Base-by-base conservation (phyloP, 2,888 invertebrate genomes). In the Cotesia congregata region DNA sequence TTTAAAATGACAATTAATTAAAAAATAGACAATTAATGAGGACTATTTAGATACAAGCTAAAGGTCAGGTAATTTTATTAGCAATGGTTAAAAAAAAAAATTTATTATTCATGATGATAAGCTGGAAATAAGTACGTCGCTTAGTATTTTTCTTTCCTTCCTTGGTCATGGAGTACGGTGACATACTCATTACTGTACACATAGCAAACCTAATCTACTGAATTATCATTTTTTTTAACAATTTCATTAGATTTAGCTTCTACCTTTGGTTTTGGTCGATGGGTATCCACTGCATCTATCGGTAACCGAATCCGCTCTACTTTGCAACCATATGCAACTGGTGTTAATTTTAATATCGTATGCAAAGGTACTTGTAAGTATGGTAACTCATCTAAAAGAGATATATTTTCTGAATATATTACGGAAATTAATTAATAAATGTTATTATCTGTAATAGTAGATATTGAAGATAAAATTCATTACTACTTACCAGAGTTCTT, bases 311-410 rank as follows among this genome's bases (percentile, higher is more conserved):
- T 96, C 90, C 97, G 94, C 88, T 99, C 98, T 88, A 98, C 95
- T 85, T 97, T 95, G 90, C 99, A 99, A 62, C 99, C 99, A 90
- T 99, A 99, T 59, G 99, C 99, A 50, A 98, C 96, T 2, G 99
- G 99, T 20, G 98, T 99, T 87, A 99, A 91, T 90, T 98, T 98
- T 88, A 99, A 97, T 83, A 99, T 95, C 72, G 98, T 96, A 91
- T 99, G 99, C 77, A 97, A 91, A 6, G 97, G 97, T 83, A 97
- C 97, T 90, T 95, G 93, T 74, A 97, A 91, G 90, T 97, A 97
- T 4, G 97, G 97, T 82, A 97, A 91, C 90, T 97, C 97, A 86
- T 95, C 96, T 95, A 62, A 67, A 60, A 40, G 30, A 41, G 62
- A 60, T 70, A 38, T 50, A 64, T 65, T 60, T 74, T 61, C 17